These are phyloP conservation scores for Myrmecophaga tridactyla DNA, from an alignment of 2,113 vertebrate genomes.

Conservation along the genomic window DNA sequence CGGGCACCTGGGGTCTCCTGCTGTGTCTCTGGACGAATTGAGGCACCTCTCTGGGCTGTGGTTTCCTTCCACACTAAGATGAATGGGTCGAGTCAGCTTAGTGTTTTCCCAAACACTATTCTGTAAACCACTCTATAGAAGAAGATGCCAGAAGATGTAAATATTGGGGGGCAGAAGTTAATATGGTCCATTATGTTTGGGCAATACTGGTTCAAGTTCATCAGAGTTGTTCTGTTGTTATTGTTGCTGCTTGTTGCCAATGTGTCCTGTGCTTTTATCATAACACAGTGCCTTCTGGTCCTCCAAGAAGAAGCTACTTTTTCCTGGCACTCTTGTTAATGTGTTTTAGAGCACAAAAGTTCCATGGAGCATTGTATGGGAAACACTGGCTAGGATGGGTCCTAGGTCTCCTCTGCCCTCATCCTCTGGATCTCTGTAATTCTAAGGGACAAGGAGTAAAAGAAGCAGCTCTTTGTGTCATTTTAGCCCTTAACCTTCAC, in stretches of 20 bases:
- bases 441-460: background rate
- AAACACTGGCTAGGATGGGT: background rate
- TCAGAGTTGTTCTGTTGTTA: background rate
- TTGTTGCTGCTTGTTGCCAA: background rate
- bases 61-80: background rate
- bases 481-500: background rate
- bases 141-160: background rate
- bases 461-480: background rate
- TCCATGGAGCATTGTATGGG: background rate
- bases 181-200: background rate
- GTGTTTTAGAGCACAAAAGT: background rate
- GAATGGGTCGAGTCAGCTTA: background rate
- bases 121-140: background rate
- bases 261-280: background rate
- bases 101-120: background rate
- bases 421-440: background rate
- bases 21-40: slow-evolving; percentile 3
- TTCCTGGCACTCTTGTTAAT: fast-evolving
- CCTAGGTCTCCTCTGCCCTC: background rate
- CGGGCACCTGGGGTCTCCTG: background rate
- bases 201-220: background rate
- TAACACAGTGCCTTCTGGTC: background rate
- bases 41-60: slow-evolving; percentile 35
- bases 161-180: background rate
- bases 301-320: background rate